These are phyloP conservation scores for Phasianus colchicus DNA, from an alignment of 2,113 vertebrate species.

Conservation along the genomic window DNA sequence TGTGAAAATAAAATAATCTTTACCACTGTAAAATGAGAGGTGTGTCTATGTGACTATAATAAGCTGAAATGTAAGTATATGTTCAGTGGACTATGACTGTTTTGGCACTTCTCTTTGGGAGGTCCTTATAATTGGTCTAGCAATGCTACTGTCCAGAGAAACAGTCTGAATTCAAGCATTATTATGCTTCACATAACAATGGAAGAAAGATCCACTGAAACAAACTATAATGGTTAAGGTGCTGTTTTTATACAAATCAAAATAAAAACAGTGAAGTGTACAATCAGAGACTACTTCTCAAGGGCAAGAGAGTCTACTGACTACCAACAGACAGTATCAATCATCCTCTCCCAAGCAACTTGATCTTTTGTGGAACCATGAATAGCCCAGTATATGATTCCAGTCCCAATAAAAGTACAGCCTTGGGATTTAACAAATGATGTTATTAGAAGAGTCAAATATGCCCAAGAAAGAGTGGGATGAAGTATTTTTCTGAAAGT, in stretches of 20 bases:
- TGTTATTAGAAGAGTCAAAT: background rate
- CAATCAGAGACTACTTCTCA: background rate
- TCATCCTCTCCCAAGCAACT: background rate
- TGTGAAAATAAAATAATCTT: background rate
- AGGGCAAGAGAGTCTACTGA: rapidly evolving
- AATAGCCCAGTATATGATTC: rapidly evolving
- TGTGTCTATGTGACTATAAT: background rate
- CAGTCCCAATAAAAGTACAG: background rate
- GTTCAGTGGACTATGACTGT: background rate
- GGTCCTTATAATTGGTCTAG: background rate
- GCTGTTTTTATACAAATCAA: background rate
- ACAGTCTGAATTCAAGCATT: background rate
- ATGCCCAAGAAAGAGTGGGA: background rate
- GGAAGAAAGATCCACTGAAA: background rate
- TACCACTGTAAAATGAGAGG: background rate
- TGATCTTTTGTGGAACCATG: background rate
- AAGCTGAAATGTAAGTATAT: background rate
- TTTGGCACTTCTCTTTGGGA: background rate
- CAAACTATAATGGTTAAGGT: background rate
- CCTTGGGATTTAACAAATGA: background rate
- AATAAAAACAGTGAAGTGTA: background rate
- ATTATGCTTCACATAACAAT: background rate
- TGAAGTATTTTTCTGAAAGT: background rate
- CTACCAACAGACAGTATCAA: background rate
- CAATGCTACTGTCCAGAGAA: background rate